phyloP scores from a whole-genome alignment of 2,797 vertebrate species.

The Alfaro cultratus region DNA sequence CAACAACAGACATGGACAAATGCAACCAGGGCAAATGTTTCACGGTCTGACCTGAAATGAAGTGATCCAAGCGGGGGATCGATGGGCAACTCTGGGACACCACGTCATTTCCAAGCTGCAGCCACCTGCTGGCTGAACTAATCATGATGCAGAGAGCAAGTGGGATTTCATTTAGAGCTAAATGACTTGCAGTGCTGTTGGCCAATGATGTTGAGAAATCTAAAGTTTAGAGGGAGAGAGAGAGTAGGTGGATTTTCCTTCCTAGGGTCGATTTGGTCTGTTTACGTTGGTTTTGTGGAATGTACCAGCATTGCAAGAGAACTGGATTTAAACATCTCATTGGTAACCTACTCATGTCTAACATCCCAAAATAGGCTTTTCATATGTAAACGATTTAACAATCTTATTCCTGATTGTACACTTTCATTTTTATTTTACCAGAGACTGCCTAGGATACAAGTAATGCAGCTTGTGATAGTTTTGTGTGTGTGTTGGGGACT shows the following conservation, averaged over 20 bases:
- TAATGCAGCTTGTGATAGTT: background rate
- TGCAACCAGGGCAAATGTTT: slow-evolving; percentile 29
- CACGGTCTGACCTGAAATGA: slow-evolving; percentile 28
- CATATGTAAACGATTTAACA: background rate
- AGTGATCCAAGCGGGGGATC: slow-evolving; percentile 49
- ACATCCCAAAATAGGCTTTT: slow-evolving; percentile 13
- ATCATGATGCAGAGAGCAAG: slow-evolving; percentile 33
- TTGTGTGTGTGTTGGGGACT: background rate
- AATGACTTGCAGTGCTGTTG: slow-evolving; percentile 43
- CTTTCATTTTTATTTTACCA: slow-evolving; percentile 16
- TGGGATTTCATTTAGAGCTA: slow-evolving; percentile 50
- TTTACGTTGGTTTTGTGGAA: slow-evolving; percentile 39
- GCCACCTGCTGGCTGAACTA: slow-evolving; percentile 47
- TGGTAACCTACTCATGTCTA: slow-evolving; percentile 17
- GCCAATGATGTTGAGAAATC: slow-evolving; percentile 56
- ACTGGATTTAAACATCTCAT: slow-evolving; percentile 25
- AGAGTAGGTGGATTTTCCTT: slow-evolving; percentile 37
- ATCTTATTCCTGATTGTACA: background rate
- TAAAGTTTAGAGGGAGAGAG: slow-evolving; percentile 38
- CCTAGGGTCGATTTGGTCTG: slow-evolving; percentile 43
- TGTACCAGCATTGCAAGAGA: slow-evolving; percentile 28
- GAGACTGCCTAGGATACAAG: background rate
- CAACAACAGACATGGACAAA: slow-evolving; percentile 49
- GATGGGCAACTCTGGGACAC: slow-evolving; percentile 38
- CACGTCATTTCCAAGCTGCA: background rate